These are phyloP conservation scores for Mustela lutreola DNA, from an alignment of 2,113 vertebrate species.

Conservation along the genomic window DNA sequence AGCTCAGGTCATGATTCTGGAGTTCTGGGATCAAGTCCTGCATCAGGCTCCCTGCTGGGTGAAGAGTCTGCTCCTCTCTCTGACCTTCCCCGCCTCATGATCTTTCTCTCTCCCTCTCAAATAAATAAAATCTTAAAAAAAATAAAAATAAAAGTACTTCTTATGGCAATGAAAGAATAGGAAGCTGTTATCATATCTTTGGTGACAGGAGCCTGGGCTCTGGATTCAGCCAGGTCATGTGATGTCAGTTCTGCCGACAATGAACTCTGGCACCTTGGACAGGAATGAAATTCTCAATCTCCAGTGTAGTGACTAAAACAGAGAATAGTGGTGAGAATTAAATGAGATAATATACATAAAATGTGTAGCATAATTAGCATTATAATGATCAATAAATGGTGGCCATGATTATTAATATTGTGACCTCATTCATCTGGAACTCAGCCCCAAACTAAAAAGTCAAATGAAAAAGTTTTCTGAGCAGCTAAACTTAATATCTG, in stretches of 20 bases:
- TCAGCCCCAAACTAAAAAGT: slow-evolving; percentile 2
- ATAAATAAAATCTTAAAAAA: no score
- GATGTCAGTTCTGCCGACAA: neutral
- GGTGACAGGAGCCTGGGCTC: neutral
- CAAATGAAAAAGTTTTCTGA: slow-evolving; percentile 38
- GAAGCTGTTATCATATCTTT: neutral
- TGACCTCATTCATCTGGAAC: neutral
- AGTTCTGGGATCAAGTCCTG: no score
- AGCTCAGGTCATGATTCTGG: no score
- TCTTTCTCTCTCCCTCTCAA: no score
- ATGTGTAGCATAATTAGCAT: neutral
- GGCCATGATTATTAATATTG: neutral
- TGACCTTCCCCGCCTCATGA: no score
- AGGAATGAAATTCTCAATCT: neutral
- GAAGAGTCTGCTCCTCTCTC: no score
- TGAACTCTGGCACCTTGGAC: neutral
- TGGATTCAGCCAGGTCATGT: neutral
- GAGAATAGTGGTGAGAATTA: neutral
- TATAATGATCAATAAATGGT: neutral
- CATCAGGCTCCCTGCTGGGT: no score
- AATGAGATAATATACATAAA: neutral
- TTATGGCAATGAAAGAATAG: neutral
- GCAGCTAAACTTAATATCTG: slow-evolving; percentile 18
- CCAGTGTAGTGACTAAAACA: neutral
- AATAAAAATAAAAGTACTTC: neutral